phyloP scores from a whole-genome alignment of 2,797 vertebrate genomes.

The Cossypha caffra region DNA sequence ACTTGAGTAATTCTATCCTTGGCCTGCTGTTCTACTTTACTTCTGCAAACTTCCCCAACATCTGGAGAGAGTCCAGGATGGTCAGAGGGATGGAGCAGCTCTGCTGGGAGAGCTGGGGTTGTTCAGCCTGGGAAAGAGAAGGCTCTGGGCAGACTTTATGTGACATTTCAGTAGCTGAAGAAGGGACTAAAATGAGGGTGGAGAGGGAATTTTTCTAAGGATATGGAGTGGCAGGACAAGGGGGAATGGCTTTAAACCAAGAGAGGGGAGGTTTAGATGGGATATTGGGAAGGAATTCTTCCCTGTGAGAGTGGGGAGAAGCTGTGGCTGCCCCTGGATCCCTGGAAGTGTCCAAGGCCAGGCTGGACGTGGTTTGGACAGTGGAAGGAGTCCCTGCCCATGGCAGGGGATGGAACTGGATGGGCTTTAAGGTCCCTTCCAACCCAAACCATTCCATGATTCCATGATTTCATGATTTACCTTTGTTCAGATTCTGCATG shows the following conservation, averaged over 20 bases:
- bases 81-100: background rate
- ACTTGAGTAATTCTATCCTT: background rate
- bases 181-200: accelerated
- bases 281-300: accelerated
- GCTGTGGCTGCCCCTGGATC: background rate
- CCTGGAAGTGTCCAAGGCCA: background rate
- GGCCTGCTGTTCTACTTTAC: background rate
- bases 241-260: background rate
- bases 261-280: background rate
- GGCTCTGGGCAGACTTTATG: background rate
- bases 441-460: background rate
- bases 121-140: background rate
- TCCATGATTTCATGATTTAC: background rate
- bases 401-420: too few species aligned
- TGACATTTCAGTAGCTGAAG: background rate
- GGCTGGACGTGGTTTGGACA: accelerated
- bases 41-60: background rate
- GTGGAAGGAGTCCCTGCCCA: background rate
- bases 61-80: background rate
- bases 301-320: accelerated
- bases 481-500: background rate
- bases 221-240: accelerated
- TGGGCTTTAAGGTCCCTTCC: accelerated
- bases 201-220: background rate
- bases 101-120: background rate